phyloP scores from a whole-genome alignment of 2,113 vertebrate species.

The Megaceryle torquata region DNA sequence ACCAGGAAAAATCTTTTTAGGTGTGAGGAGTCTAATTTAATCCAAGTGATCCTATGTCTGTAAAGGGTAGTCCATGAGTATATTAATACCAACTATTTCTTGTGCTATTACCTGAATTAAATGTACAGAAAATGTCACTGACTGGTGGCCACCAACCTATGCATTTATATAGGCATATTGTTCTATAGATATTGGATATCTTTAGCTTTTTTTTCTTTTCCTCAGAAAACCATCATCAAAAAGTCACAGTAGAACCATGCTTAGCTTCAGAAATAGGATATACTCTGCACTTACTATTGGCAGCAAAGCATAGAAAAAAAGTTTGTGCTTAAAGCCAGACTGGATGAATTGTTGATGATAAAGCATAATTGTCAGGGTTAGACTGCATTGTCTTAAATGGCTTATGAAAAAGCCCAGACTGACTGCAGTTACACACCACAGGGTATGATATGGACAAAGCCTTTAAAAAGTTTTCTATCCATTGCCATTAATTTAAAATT shows the following conservation, averaged over 20 bases:
- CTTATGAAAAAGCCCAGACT: neutral
- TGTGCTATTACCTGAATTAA: neutral
- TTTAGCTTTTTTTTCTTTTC: neutral
- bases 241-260: neutral
- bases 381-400: neutral
- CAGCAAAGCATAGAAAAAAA: neutral
- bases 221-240: neutral
- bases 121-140: neutral
- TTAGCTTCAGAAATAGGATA: neutral
- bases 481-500: neutral
- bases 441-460: neutral
- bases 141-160: neutral
- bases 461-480: neutral
- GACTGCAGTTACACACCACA: neutral
- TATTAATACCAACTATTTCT: neutral
- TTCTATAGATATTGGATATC: neutral
- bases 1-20: neutral
- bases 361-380: neutral
- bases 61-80: neutral
- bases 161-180: neutral
- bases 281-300: neutral
- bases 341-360: neutral
- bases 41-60: neutral
- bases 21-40: neutral
- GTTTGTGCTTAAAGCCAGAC: neutral